Conservation (phyloP, 2,797 vertebrate species). For the Falco concolor region DNA sequence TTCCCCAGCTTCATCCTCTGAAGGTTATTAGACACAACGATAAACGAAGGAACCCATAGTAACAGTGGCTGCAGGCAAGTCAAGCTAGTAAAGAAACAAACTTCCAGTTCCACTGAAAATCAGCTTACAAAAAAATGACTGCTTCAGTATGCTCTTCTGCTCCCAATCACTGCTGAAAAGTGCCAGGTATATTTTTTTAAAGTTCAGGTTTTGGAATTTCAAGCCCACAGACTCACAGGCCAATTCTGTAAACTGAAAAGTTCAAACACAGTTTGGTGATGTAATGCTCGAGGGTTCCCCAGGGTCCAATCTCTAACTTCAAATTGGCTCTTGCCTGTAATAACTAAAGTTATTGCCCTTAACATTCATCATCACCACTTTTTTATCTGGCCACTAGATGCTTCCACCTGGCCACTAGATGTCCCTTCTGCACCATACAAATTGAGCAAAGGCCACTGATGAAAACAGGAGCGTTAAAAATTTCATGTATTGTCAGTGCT, state of each 20-base stretch:
- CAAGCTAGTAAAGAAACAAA: background rate
- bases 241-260: background rate
- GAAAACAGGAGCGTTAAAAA: background rate
- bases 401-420: background rate
- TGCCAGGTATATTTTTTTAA: background rate
- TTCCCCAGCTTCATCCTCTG: background rate
- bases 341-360: background rate
- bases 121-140: background rate
- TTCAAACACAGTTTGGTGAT: background rate
- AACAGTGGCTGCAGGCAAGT: background rate
- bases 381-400: background rate
- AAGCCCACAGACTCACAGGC: background rate
- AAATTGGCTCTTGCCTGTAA: background rate
- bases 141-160: background rate
- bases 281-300: background rate
- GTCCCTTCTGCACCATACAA: background rate
- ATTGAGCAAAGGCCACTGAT: background rate
- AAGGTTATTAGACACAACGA: background rate
- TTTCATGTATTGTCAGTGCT: fast-evolving
- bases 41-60: background rate
- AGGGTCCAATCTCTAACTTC: background rate
- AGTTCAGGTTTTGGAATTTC: background rate
- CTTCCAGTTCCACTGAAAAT: background rate
- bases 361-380: background rate
- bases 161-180: background rate